These are phyloP conservation scores for Amiota minor DNA, from an alignment of 2,888 invertebrate genomes.

Conservation along the genomic window DNA sequence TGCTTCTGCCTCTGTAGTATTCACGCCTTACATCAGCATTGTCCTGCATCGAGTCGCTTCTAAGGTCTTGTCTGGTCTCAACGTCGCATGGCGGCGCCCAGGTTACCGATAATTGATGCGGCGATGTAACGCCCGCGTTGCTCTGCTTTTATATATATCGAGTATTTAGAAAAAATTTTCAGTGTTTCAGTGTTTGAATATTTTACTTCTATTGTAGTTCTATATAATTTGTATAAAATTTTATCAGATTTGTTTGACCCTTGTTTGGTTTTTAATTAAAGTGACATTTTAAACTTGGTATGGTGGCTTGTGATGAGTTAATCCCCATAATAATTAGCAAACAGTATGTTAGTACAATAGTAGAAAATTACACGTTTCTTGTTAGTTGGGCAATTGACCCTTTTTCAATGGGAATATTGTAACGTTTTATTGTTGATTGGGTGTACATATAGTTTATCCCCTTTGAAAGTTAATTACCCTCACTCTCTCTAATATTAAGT, in stretches of 20 bases:
- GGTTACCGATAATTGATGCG: conserved; percentile 73
- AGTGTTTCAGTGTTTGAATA: background rate
- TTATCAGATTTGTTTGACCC: conserved; percentile 19
- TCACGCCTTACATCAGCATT: conserved; percentile 61
- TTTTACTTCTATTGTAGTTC: conserved; percentile 15
- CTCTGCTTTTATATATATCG: conserved; percentile 44
- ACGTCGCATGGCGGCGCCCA: conserved; percentile 72
- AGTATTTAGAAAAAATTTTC: conserved; percentile 39
- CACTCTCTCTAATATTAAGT: too few species aligned
- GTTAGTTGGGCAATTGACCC: too few species aligned
- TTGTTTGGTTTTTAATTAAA: too few species aligned
- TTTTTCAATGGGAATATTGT: too few species aligned
- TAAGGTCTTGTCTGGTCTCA: conserved; percentile 49
- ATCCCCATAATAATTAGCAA: too few species aligned
- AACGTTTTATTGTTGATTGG: too few species aligned
- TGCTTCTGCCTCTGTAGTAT: conserved; percentile 54
- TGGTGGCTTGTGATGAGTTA: too few species aligned
- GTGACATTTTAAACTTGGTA: too few species aligned
- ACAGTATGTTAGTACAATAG: too few species aligned
- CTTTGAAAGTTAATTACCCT: too few species aligned
- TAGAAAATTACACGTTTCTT: too few species aligned
- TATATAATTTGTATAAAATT: conserved; percentile 9
- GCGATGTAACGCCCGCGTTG: conserved; percentile 66
- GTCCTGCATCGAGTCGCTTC: conserved; percentile 66
- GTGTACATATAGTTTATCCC: too few species aligned